Base-by-base conservation (phyloP, 2,797 vertebrate genomes). In the Catostomus latipinnis region DNA sequence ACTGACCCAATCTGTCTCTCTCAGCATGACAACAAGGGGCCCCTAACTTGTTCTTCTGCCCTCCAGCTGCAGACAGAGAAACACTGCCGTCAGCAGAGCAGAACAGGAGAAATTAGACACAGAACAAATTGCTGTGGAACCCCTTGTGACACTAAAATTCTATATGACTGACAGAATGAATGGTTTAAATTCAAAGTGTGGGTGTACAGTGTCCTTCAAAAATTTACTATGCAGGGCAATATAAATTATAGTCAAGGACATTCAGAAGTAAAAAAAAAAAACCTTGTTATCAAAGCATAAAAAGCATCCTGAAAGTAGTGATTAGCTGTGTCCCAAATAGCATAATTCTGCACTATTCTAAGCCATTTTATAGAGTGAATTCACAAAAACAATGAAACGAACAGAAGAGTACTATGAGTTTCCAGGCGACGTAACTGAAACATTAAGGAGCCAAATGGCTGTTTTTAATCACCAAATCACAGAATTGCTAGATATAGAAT, bases 1-100 rank as follows among this genome's bases (percentile, higher is more conserved):
- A 82, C 84, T 86, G 83, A 87, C 88, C 88, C 79, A 81, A 84
- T 77, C 69, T 10, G 43, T 81, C 77, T 76, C 74, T 81, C 75
- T 82, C 75, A 74, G 74, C 78, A 53, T 69, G 74, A 65, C 74
- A 82, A 83, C 82, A 84, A 83, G 72, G 56, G 67, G 34, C 48
- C 53, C 73, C 71, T 62, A 34, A 34, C 34, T 34, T 34, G 34
- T 34, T 34, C 34, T 34, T 62, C 74, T 76, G 50, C 13, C 60
- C 54, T 82, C 82, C 75, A 76, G 84, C 80, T 85, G 71, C 58
- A 74, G 65, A 80, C 71, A 78, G 68, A 84, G 76, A 74, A 71
- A 80, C 54, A 72, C 66, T 4, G 16, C 66, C 50, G 67, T 71
- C 74, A 82, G 76, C 71, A 67, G 57, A 58, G 67, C 63, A 74